Evolutionary conservation across 2,113 vertebrate species (phyloP).

Genomic region (Parus major): DNA sequence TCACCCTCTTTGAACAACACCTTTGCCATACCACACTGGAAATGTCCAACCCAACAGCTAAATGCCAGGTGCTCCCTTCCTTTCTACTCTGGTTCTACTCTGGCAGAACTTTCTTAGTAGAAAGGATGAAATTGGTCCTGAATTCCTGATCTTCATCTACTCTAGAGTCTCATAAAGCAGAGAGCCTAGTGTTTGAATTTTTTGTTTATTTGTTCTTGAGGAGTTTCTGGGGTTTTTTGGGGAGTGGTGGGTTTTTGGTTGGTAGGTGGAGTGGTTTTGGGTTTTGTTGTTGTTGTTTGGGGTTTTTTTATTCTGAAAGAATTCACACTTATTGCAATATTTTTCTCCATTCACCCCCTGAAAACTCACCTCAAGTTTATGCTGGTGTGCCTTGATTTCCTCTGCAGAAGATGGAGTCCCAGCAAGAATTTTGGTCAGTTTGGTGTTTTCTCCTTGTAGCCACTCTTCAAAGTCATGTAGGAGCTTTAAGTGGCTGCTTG

Average conservation of each 20-base stretch:
- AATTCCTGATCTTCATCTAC: neutral
- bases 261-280: neutral
- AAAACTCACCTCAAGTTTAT: conserved; percentile 80
- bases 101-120: neutral
- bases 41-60: neutral
- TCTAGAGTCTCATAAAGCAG: neutral
- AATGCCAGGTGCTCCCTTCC: neutral
- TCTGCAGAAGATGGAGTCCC: conserved; percentile 16
- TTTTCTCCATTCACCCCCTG: neutral
- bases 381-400: conserved; percentile 62
- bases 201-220: neutral
- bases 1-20: neutral
- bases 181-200: neutral
- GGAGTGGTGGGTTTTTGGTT: neutral
- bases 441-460: conserved; percentile 78
- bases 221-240: neutral
- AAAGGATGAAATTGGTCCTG: neutral
- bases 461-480: conserved; percentile 81
- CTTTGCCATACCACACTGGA: neutral
- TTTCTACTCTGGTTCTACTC: neutral
- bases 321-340: neutral
- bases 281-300: neutral
- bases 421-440: conserved; percentile 73
- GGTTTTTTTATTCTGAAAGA: neutral
- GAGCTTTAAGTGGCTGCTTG: neutral